Evolutionary conservation across 2,797 vertebrate species (phyloP), one percentile per base, ranked within the genome.

Genomic region (Simalia tracyae): DNA sequence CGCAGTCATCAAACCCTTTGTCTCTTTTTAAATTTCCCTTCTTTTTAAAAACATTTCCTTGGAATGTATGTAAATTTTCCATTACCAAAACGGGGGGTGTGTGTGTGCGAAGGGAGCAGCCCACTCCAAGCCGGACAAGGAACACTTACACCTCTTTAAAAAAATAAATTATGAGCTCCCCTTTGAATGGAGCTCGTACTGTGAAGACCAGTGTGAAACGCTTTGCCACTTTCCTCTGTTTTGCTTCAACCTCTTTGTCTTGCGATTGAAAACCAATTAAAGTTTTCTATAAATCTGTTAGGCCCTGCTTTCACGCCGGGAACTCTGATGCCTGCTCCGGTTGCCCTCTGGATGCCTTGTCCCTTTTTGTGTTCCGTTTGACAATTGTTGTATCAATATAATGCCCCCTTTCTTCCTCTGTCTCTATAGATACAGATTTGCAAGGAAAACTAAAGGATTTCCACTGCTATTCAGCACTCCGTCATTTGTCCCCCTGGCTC

Each of bases 401-500:
- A 98, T 98, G 97, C 97, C 95, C 96, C 96, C 97, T 98, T 98
- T 98, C 97, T 98, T 97, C 76, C 96, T 96, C 97, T 96, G 97
- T 97, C 97, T 98, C 97, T 98, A 97, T 97, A 98, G 97, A 97
- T 97, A 97, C 97, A 97, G 95, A 97, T 96, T 97, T 96, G 97
- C 97, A 98, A 97, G 97, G 97, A 93, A 95, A 96, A 94, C 96
- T 95, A 96, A 96, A 97, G 85, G 96, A 94, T 95, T 95, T 96
- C 93, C 76, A 92, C 95, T 95, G 97, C 97, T 97, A 98, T 98
- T 98, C 97, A 98, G 96, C 22, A 94, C 96, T 95, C 96, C 94
- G 95, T 97, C 98, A 96, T 98, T 98, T 98, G 98, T 98, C 97
- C 97, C 97, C 50, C 63, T 94, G 95, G 97, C 96, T 91, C 94